Percentiles rank a stretch among this genome's conserved stretches.
Evolutionary conservation across 1,140 invertebrate species (phyloP).

Genomic region (Calephelis virginiensis): DNA sequence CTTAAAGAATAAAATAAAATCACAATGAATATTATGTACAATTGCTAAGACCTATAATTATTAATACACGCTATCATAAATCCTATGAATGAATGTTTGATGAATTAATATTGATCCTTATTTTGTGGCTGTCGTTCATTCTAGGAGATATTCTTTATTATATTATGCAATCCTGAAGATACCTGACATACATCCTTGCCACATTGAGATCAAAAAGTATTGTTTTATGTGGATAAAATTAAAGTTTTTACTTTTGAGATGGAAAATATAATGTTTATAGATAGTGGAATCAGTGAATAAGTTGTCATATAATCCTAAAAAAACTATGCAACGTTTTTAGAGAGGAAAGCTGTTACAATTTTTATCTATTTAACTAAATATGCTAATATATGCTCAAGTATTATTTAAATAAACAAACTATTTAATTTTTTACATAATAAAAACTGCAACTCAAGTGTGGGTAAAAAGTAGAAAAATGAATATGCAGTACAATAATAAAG

Average conservation of each 20-base stretch:
- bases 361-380: no score
- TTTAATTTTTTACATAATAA: no score
- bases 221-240: neutral
- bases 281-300: neutral
- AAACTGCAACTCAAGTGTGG: no score
- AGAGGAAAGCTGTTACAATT: no score
- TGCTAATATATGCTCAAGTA: no score
- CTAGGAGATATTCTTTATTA: neutral
- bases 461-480: no score
- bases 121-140: neutral
- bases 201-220: slow-evolving; percentile 3
- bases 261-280: neutral
- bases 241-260: neutral
- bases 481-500: no score
- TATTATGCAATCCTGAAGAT: no score
- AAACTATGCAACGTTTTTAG: no score
- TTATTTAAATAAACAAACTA: no score
- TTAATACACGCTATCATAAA: neutral
- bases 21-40: slow-evolving; percentile 2
- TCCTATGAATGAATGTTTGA: neutral
- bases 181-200: no score
- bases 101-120: neutral
- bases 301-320: no score
- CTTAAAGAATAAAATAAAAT: neutral
- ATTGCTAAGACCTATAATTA: neutral